These are phyloP conservation scores for Catamblyrhynchus diadema DNA, from an alignment of 2,797 vertebrate species.

Conservation along the genomic window DNA sequence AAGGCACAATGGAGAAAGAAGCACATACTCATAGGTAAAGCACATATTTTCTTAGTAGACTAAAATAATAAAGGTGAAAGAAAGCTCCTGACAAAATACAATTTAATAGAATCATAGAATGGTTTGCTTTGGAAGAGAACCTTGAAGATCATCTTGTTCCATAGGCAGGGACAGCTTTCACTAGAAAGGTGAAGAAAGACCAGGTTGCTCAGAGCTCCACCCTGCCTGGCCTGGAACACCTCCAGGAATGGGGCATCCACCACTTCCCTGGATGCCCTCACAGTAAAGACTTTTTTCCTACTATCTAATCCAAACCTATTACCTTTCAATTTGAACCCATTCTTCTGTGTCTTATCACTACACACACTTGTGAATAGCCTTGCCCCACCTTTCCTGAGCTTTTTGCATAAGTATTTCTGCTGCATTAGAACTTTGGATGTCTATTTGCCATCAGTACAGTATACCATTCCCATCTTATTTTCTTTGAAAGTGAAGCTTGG, in stretches of 20 bases:
- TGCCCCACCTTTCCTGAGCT: not conserved
- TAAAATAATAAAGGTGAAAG: not conserved
- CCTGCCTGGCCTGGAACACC: not conserved
- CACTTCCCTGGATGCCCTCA: not conserved
- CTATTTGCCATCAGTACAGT: not conserved
- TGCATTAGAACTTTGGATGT: not conserved
- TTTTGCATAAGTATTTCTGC: not conserved
- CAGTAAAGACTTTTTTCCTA: not conserved
- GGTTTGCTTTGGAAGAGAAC: not conserved
- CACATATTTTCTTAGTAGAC: not conserved
- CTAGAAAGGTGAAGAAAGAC: too few relatives aligned
- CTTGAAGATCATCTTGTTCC: not conserved
- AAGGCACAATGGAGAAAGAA: not conserved
- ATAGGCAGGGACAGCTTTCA: not conserved
- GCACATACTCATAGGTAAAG: rapidly evolving
- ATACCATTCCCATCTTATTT: not conserved
- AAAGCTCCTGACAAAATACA: not conserved
- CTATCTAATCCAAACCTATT: not conserved
- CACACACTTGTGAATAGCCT: rapidly evolving
- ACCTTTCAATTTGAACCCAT: not conserved
- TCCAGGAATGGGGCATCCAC: not conserved
- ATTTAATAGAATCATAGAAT: not conserved
- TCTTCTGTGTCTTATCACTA: not conserved
- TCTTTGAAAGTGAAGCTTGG: not conserved
- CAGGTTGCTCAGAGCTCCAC: not conserved